A percentile compares a stretch with the other conserved stretches of the same genome.
phyloP scores from a whole-genome alignment of 2,888 invertebrate genomes.

The Cyrtodaria siliqua region DNA sequence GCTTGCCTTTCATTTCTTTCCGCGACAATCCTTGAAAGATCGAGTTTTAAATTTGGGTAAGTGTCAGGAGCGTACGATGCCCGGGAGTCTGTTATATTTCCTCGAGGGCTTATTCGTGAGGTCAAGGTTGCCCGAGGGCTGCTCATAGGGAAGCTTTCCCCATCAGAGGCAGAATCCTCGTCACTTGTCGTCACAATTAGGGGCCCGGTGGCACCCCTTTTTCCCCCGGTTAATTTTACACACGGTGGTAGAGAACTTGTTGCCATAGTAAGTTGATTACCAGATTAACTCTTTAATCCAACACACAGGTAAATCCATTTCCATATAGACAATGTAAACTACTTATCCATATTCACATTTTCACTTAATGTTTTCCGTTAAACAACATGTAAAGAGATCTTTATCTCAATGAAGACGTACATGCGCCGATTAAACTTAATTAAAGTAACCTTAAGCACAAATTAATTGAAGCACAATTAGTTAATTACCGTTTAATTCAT shows the following conservation, averaged over 20 bases:
- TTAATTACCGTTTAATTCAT: too few relatives aligned
- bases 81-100: slow-evolving; percentile 24
- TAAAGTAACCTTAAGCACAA: too few relatives aligned
- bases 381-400: not conserved
- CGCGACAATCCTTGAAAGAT: slow-evolving; percentile 42
- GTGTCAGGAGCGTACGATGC: slow-evolving; percentile 11
- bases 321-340: too few relatives aligned
- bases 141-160: slow-evolving; percentile 36
- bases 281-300: too few relatives aligned
- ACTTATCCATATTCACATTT: too few relatives aligned
- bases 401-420: not conserved
- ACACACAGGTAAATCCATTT: too few relatives aligned
- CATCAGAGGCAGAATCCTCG: slow-evolving; percentile 65
- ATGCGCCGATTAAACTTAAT: slow-evolving; percentile 2
- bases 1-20: slow-evolving; percentile 17
- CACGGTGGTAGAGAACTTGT: slow-evolving; percentile 61
- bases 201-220: slow-evolving; percentile 76
- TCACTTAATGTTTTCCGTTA: too few relatives aligned
- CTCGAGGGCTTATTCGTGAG: slow-evolving; percentile 54
- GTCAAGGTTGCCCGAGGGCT: slow-evolving; percentile 47
- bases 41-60: slow-evolving; percentile 55
- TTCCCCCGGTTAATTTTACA: slow-evolving; percentile 74
- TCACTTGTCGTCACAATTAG: slow-evolving; percentile 77
- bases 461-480: too few relatives aligned
- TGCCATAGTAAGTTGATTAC: slow-evolving; percentile 32